Evolutionary conservation across 1,140 invertebrate genomes (phyloP).

Genomic region (Orussus abietinus): DNA sequence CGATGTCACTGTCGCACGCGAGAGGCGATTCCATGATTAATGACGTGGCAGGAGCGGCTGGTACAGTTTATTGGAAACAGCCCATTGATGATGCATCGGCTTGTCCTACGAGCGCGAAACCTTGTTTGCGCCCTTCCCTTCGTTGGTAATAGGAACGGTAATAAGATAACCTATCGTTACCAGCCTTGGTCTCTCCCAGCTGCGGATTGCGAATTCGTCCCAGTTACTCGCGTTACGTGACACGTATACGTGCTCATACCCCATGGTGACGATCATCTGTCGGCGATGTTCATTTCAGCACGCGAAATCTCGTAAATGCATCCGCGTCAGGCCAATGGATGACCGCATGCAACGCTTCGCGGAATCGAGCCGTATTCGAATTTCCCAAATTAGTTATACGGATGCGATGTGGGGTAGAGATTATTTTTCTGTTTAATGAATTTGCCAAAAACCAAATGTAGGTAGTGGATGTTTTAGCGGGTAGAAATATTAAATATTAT

Average conservation of each 20-base stretch:
- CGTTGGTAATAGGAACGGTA: conserved; percentile 13
- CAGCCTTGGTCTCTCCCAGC: conserved; percentile 1
- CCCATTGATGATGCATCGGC: conserved; percentile 24
- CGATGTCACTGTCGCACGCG: conserved; percentile 3
- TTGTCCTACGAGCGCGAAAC: conserved; percentile 11
- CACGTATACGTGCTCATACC: no score
- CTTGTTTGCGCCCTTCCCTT: conserved; percentile 6
- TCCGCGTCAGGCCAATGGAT: conserved; percentile 2
- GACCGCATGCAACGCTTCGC: conserved; percentile 4
- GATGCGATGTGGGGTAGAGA: background rate
- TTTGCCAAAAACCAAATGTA: no score
- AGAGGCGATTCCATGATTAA: conserved; percentile 18
- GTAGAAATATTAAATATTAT: background rate
- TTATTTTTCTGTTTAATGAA: no score
- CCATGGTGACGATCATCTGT: no score
- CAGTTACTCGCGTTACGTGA: no score
- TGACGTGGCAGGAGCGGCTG: conserved; percentile 21
- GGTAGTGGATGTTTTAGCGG: no score
- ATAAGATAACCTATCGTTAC: conserved; percentile 15
- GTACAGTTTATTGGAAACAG: conserved; percentile 28
- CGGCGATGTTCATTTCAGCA: background rate
- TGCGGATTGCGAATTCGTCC: no score
- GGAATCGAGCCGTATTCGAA: no score
- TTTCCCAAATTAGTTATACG: conserved; percentile 1
- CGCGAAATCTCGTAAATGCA: conserved; percentile 7